Conservation (phyloP, 2,888 invertebrate genomes). For the Leptura quadrifasciata region DNA sequence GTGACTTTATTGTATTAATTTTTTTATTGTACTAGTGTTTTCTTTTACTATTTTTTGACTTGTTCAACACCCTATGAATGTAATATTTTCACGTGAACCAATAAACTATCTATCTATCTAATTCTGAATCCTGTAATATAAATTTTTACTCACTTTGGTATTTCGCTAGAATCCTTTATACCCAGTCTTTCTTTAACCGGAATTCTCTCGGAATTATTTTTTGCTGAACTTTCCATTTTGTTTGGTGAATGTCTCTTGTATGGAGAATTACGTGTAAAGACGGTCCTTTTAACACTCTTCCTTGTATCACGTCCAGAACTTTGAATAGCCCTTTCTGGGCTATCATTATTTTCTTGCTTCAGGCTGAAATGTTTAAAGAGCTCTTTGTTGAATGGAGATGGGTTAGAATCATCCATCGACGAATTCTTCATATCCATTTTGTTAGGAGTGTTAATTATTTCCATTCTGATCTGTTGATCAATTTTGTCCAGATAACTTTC, state of each 20-base stretch:
- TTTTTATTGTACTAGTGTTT: no score
- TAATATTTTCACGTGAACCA: no score
- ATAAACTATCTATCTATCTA: no score
- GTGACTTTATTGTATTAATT: no score
- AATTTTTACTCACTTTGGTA: constrained; percentile 41
- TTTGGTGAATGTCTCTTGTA: constrained; percentile 29
- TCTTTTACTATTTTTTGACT: no score
- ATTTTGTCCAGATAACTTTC: constrained; percentile 34
- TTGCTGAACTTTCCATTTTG: constrained; percentile 31
- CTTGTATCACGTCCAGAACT: neutral
- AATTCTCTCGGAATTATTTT: constrained; percentile 32
- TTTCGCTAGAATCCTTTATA: constrained; percentile 18
- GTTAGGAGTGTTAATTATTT: constrained; percentile 35
- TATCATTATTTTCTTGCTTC: constrained; percentile 47
- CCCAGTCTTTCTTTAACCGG: constrained; percentile 47
- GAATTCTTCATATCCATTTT: constrained; percentile 42
- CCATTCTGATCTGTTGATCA: constrained; percentile 2
- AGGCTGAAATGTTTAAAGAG: constrained; percentile 57
- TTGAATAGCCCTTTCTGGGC: neutral
- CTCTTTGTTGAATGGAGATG: constrained; percentile 62
- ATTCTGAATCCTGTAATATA: no score
- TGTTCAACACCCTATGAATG: no score
- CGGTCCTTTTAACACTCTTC: constrained; percentile 22
- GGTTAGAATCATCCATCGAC: constrained; percentile 57
- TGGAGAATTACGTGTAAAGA: constrained; percentile 25